phyloP scores from a whole-genome alignment of 1,140 invertebrate genomes.

The Orchestia grillus region DNA sequence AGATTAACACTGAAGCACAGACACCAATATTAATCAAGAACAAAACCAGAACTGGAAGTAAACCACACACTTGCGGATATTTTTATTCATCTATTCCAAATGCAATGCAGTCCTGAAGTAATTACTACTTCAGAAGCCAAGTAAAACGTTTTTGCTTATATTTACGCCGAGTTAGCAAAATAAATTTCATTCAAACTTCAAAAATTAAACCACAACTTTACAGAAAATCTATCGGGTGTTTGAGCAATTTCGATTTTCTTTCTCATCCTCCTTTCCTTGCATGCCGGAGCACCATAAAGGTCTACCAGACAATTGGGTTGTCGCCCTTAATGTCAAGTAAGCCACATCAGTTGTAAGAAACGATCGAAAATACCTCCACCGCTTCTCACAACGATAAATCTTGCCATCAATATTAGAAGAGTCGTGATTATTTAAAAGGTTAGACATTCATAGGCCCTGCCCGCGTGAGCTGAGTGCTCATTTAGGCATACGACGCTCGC shows the following conservation, averaged over 20 bases:
- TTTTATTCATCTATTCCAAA: background rate
- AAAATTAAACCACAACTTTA: background rate
- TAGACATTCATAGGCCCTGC: background rate
- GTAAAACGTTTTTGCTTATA: background rate
- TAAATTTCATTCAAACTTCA: background rate
- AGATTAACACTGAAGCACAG: background rate
- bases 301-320: background rate
- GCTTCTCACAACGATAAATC: background rate
- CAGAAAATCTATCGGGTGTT: background rate
- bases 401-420: background rate
- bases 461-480: background rate
- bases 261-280: background rate
- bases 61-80: background rate
- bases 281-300: background rate
- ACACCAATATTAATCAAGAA: background rate
- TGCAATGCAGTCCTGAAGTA: background rate
- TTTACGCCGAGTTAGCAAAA: background rate
- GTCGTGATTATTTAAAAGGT: background rate
- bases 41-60: background rate
- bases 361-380: background rate
- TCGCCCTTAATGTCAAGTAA: background rate
- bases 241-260: background rate
- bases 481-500: no score
- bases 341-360: background rate
- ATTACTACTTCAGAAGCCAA: background rate